Conservation (phyloP, 2,113 vertebrate species). For the Festucalex cinctus region DNA sequence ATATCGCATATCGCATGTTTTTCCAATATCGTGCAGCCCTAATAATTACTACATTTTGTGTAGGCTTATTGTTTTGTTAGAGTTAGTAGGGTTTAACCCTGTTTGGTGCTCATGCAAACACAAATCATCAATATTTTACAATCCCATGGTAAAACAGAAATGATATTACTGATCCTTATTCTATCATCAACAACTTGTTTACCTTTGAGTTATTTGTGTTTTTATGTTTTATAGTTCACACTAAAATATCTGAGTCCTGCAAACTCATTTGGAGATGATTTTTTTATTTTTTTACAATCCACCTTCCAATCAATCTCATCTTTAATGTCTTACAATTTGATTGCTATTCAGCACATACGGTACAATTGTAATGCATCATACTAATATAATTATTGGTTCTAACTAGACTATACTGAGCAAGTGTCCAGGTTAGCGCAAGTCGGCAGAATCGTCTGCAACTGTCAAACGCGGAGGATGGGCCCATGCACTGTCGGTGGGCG, state of each 20-base stretch:
- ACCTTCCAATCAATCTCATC: neutral
- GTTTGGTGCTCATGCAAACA: neutral
- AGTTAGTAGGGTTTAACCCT: too few relatives aligned
- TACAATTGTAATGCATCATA: neutral
- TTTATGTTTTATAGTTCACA: neutral
- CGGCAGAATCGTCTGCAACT: conserved; percentile 5
- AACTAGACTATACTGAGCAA: neutral
- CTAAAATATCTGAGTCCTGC: neutral
- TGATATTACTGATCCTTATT: neutral
- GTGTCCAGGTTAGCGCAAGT: neutral
- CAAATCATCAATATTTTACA: neutral
- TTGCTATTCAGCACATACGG: neutral
- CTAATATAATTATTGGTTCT: neutral
- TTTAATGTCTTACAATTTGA: neutral
- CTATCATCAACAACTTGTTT: too few relatives aligned
- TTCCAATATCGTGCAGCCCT: too few relatives aligned
- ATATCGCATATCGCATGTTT: too few relatives aligned
- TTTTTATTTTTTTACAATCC: neutral
- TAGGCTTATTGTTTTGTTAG: too few relatives aligned
- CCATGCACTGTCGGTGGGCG: conserved; percentile 7
- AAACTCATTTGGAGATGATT: neutral
- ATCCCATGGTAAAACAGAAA: neutral
- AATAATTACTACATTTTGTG: too few relatives aligned
- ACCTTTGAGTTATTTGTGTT: too few relatives aligned
- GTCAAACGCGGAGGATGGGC: neutral